These are phyloP conservation scores for Phyllotis vaccarum DNA, from an alignment of 2,797 vertebrate genomes.

Conservation along the genomic window DNA sequence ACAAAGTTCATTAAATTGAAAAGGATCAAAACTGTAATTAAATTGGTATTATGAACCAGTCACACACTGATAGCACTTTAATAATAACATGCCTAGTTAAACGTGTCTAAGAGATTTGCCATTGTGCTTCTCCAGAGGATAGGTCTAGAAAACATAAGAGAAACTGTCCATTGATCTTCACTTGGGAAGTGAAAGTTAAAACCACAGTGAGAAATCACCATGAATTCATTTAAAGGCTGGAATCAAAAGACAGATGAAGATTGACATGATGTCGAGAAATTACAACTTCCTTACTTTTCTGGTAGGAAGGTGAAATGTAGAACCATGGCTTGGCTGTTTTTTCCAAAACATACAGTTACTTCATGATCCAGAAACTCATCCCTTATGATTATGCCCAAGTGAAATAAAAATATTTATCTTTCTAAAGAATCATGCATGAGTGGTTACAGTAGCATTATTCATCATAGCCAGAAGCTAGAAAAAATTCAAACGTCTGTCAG, in stretches of 20 bases:
- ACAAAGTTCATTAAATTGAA: background rate
- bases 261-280: background rate
- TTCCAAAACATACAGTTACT: background rate
- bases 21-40: constrained; percentile 26
- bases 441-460: background rate
- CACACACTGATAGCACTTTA: background rate
- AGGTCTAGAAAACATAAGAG: background rate
- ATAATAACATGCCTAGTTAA: background rate
- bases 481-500: background rate
- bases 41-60: background rate
- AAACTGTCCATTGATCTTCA: background rate
- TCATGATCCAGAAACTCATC: background rate
- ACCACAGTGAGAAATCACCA: background rate
- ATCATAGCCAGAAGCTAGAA: background rate
- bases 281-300: background rate
- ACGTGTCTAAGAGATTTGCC: background rate
- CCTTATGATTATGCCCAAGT: background rate
- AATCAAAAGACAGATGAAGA: background rate
- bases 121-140: background rate
- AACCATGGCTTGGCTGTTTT: background rate
- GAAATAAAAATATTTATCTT: background rate
- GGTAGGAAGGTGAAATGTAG: background rate
- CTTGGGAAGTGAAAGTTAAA: constrained; percentile 15
- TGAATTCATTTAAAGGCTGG: background rate
- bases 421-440: background rate